phyloP scores from a whole-genome alignment of 2,888 invertebrate species.

The Drosophila pullipes region DNA sequence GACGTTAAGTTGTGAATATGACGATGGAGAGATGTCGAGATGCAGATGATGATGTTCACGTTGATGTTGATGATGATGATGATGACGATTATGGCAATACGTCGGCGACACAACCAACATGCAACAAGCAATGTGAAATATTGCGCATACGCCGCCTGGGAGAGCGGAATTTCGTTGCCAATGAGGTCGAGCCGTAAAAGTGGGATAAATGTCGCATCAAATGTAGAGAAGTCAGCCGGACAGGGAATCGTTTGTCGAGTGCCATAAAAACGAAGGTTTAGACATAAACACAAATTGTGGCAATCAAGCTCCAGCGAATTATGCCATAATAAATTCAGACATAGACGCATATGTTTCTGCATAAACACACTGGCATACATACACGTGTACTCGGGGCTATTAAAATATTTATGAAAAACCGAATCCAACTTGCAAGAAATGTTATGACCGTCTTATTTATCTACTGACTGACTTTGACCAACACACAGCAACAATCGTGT shows the following conservation, averaged over 20 bases:
- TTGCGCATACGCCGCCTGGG: conserved; percentile 68
- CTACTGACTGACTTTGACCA: not conserved
- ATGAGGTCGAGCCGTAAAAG: conserved; percentile 73
- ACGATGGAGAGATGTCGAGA: conserved; percentile 57
- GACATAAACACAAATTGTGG: conserved; percentile 62
- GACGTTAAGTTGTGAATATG: conserved; percentile 80
- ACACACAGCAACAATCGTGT: not conserved
- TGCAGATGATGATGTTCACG: conserved; percentile 5
- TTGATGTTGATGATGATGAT: conserved; percentile 7
- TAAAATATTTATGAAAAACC: conserved; percentile 16
- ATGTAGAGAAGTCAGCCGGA: conserved; percentile 31
- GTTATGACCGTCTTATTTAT: not conserved
- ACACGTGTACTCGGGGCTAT: conserved; percentile 6
- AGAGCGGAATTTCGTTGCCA: conserved; percentile 52
- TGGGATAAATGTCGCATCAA: conserved; percentile 73
- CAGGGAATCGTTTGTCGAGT: conserved; percentile 36
- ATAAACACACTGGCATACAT: not conserved
- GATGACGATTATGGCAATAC: conserved; percentile 22
- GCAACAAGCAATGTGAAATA: conserved; percentile 61
- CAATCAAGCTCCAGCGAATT: conserved; percentile 52
- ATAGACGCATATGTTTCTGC: conserved; percentile 22
- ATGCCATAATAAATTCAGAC: conserved; percentile 47
- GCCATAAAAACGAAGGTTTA: conserved; percentile 74
- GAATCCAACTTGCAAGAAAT: conserved; percentile 2
- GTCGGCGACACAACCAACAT: conserved; percentile 46